Percentiles rank a stretch among this genome's conserved stretches.
These are phyloP conservation scores for Chlamydotis undulata DNA, from an alignment of 2,113 vertebrate genomes.

Conservation along the genomic window DNA sequence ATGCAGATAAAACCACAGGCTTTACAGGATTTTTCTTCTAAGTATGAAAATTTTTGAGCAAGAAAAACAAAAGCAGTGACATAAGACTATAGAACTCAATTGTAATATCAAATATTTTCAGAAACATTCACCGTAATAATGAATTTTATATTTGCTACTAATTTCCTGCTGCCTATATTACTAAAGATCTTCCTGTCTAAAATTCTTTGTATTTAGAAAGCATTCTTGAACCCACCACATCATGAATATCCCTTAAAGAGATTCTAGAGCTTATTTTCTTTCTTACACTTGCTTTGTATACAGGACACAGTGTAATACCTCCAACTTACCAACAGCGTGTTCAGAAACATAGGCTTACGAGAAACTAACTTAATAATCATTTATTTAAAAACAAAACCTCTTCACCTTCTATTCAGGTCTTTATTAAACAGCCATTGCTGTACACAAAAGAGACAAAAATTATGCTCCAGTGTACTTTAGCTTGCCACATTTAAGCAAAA, in stretches of 20 bases:
- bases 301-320: neutral
- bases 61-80: neutral
- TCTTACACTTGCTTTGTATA: neutral
- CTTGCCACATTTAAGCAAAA: neutral
- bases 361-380: neutral
- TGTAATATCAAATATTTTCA: neutral
- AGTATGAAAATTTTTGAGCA: neutral
- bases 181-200: neutral
- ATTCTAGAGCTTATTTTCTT: neutral
- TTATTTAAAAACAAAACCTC: neutral
- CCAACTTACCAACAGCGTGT: neutral
- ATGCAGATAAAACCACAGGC: neutral
- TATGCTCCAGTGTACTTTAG: neutral
- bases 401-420: neutral
- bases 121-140: neutral
- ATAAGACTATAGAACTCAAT: neutral
- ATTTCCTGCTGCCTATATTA: neutral
- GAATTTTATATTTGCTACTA: neutral
- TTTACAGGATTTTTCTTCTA: neutral
- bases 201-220: neutral
- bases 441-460: neutral
- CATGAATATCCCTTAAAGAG: neutral
- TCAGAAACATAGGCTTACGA: neutral
- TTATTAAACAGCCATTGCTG: neutral
- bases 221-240: neutral